These are phyloP conservation scores for Corythoichthys intestinalis DNA, from an alignment of 2,113 vertebrate species.

Conservation along the genomic window DNA sequence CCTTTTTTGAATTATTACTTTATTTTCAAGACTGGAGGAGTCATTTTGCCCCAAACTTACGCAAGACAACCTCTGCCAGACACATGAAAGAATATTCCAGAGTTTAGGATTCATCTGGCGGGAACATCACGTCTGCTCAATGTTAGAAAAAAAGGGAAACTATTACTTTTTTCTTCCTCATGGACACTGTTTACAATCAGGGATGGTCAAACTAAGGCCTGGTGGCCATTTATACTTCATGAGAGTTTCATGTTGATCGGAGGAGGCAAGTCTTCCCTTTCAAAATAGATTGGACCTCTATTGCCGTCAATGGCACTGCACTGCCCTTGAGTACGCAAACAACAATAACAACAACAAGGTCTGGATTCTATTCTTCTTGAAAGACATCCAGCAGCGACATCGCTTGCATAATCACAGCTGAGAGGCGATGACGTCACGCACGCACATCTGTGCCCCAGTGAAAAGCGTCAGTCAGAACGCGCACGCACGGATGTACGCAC, in stretches of 20 bases:
- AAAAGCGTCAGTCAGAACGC: conserved; percentile 13
- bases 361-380: background rate
- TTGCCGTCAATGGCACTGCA: no score
- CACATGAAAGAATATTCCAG: background rate
- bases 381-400: conserved; percentile 3
- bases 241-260: no score
- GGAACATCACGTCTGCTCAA: conserved; percentile 17
- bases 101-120: conserved; percentile 5
- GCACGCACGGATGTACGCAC: background rate
- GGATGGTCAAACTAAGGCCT: background rate
- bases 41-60: conserved; percentile 11
- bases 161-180: background rate
- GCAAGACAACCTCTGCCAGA: conserved; percentile 7
- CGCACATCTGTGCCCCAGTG: conserved; percentile 46
- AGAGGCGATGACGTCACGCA: conserved; percentile 37
- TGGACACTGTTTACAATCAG: background rate
- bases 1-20: background rate
- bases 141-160: conserved; percentile 7
- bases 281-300: no score
- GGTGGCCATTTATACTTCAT: background rate
- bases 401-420: conserved; percentile 4
- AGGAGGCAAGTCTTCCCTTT: no score
- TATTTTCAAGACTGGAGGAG: conserved; percentile 26
- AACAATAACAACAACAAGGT: background rate
- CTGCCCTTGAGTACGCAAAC: background rate